These are phyloP conservation scores for Pseudomyrmex gracilis DNA, from an alignment of 1,140 invertebrate genomes.

Conservation along the genomic window DNA sequence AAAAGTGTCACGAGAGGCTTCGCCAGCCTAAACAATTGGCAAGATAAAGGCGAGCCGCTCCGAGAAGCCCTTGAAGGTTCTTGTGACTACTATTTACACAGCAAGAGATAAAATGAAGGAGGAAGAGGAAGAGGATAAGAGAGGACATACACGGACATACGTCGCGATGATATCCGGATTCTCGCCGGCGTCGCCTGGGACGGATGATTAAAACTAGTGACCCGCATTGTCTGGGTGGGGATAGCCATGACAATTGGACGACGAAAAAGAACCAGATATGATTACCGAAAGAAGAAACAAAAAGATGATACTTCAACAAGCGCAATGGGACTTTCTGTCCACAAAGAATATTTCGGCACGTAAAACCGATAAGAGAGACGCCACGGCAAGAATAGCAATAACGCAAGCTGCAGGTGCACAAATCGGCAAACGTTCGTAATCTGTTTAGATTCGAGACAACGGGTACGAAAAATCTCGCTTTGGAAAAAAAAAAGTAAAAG, in stretches of 20 bases:
- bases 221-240: constrained; percentile 38
- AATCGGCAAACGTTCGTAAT: constrained; percentile 39
- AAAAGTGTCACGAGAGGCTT: constrained; percentile 63
- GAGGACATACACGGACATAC: background rate
- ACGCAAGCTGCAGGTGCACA: constrained; percentile 14
- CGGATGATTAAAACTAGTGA: constrained; percentile 41
- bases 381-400: constrained; percentile 16
- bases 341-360: background rate
- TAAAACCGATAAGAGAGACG: background rate
- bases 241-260: constrained; percentile 52
- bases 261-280: background rate
- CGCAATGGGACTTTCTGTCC: background rate
- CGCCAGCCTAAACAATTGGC: constrained; percentile 73
- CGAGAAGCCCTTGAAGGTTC: constrained; percentile 63
- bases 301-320: background rate
- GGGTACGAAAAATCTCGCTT: constrained; percentile 30
- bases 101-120: constrained; percentile 68
- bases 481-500: no score
- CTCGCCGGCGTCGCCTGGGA: background rate
- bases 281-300: no score
- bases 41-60: constrained; percentile 71
- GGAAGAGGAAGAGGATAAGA: background rate
- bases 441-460: constrained; percentile 8
- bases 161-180: constrained; percentile 62
- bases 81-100: constrained; percentile 53